A percentile compares a stretch with the other conserved stretches of the same genome.
Evolutionary conservation across 2,888 invertebrate genomes (phyloP).

Genomic region (Epistrophe eligans): DNA sequence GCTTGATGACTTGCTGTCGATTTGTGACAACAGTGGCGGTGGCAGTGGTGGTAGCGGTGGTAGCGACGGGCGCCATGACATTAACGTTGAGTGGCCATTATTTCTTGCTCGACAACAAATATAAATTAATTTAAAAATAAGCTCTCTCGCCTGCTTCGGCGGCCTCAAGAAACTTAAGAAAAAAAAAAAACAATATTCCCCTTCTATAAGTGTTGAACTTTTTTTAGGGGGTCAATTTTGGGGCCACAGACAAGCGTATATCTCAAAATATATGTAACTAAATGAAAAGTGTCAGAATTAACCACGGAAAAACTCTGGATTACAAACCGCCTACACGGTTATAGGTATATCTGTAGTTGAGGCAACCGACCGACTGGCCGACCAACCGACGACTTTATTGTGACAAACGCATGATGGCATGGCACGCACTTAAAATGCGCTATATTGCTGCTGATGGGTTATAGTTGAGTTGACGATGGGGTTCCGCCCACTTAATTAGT

Average conservation of each 20-base stretch:
- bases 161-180: not conserved
- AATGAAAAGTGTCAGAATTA: constrained; percentile 48
- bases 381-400: constrained; percentile 34
- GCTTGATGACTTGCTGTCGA: constrained; percentile 61
- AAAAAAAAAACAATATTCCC: not conserved
- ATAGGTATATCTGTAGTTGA: not conserved
- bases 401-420: constrained; percentile 61
- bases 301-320: constrained; percentile 7
- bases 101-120: constrained; percentile 42
- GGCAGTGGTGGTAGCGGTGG: not conserved
- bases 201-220: constrained; percentile 28
- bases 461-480: constrained; percentile 49
- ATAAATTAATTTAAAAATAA: constrained; percentile 64
- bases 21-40: constrained; percentile 55
- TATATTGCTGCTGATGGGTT: constrained; percentile 37
- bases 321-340: constrained; percentile 33
- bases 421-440: constrained; percentile 56
- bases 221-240: constrained; percentile 49
- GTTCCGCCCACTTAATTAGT: constrained; percentile 68
- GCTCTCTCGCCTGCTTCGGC: not conserved
- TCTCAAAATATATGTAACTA: constrained; percentile 21
- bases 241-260: constrained; percentile 22
- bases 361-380: not conserved
- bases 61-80: constrained; percentile 51
- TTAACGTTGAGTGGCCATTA: constrained; percentile 69